Evolutionary conservation across 2,888 invertebrate species (phyloP), one percentile per base, ranked within the genome.

Genomic region (Dynastes maya): DNA sequence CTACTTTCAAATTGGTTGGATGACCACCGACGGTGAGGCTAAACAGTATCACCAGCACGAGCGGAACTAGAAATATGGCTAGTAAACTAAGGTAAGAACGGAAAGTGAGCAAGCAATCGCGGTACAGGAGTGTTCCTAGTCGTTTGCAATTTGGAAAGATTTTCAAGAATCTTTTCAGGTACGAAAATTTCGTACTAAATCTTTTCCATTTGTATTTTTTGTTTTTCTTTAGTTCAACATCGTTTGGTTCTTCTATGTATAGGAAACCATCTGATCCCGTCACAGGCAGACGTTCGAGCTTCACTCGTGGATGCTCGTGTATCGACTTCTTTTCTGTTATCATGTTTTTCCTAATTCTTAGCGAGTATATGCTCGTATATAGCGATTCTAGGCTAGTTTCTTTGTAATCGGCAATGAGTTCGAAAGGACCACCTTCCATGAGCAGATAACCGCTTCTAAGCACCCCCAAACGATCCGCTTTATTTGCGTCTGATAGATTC

Each of bases 221-320:
- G 13, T 64, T 37, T n/a, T 16, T 40, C 2, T 11, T 55, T 0
- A 58, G 13, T 37, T 32, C 22, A 2, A 4, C 22, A 8, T 78
- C 72, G 5, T 70, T 63, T 16, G 79, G 77, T 22, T 79, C 80
- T 22, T 78, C 82, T 6, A 68, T 63, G 51, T 81, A 82, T 9
- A 82, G 32, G 74, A 82, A 82, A 11, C 82, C 82, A 77, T 81
- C 82, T 4, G 82, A 82, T n/a, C 78, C 78, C n/a, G 68, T 58
- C 1, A 58, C 22, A 11, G 71, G 61, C 37, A 80, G 13, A 1
- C 61, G 74, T 22, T 82, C 81, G 16, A 81, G n/a, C 74, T 58
- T 70, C 16, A 82, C 67, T 9, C 80, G 49, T 6, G 82, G 82
- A 51, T 82, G 81, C 27, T 81, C 80, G 61, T 82, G 72, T 32